Percentiles rank a stretch among this genome's conserved stretches.
Evolutionary conservation across 2,797 vertebrate genomes (phyloP).

Genomic region (Onychomys arenicola): DNA sequence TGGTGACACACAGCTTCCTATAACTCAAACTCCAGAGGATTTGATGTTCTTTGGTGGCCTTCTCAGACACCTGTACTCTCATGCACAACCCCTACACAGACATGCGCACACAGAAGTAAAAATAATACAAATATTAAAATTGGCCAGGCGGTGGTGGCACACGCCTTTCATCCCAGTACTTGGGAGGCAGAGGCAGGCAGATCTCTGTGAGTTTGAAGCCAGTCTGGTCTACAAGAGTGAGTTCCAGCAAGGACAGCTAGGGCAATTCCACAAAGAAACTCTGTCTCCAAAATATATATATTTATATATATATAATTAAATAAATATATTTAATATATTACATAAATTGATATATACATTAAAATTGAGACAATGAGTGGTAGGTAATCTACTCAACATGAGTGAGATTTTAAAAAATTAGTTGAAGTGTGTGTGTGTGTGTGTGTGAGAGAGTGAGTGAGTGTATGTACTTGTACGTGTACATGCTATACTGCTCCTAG

Average conservation of each 20-base stretch:
- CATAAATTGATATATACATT: no score
- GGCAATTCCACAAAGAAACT: background rate
- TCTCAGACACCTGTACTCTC: no score
- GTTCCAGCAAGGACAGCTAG: background rate
- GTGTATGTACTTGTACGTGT: background rate
- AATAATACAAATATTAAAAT: background rate
- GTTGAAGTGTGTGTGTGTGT: no score
- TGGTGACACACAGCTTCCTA: background rate
- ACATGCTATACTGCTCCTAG: background rate
- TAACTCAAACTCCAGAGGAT: no score
- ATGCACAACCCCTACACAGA: background rate
- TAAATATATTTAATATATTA: no score
- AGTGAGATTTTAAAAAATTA: background rate
- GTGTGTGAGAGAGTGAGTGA: background rate
- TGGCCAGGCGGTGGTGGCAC: background rate
- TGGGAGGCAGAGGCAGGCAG: background rate
- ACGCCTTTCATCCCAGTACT: background rate
- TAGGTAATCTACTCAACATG: background rate
- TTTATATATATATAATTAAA: no score
- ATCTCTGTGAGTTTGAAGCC: background rate
- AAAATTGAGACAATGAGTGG: background rate
- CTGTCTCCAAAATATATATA: no score
- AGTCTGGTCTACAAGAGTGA: background rate
- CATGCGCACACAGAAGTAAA: background rate
- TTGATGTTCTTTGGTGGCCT: background rate